Evolutionary conservation across 2,888 invertebrate species (phyloP), one percentile per base, ranked within the genome.

Genomic region (Adelognathus sp.): DNA sequence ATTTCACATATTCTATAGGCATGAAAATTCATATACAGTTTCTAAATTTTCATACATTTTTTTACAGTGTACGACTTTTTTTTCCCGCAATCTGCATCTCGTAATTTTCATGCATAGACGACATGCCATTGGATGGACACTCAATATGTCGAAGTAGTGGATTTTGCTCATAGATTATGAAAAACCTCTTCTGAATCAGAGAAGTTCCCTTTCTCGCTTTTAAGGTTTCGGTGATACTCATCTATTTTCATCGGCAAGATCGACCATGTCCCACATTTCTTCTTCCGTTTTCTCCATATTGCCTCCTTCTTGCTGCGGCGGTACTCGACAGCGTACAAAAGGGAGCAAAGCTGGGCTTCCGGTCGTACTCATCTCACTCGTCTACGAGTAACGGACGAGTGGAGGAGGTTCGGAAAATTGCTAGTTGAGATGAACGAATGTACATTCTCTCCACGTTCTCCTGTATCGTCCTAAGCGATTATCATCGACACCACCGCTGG

Each of bases 211-310:
- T 9, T 11, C 11, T 24, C 50, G n/a, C n/a, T n/a, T 50, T 24
- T 18, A 50, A 11, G 11, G 21, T 1, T 24, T 9, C 9, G 3
- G 9, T 11, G 9, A 1, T 46, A 46, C 46, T 50, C 21, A 2
- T 50, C 7, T 39, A 27, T 7, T 11, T n/a, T n/a, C 11, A 52
- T 54, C 52, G 50, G 24, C 36, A 9, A 31, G 6, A 6, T 9
- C 7, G 14, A 58, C 24, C 24, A 52, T 58, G 75, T 41, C 52
- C 61, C 61, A 61, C 31, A 69, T 67, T 69, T n/a, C 11, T 24
- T 52, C 7, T 16, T 9, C 14, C 27, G 61, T 11, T 24, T 54
- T n/a, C 67, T 39, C 64, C 31, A 24, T 11, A n/a, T n/a, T 7
- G 5, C 36, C 16, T 52, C 16, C 64, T 54, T 11, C 39, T 11